Evolutionary conservation across 1,140 invertebrate genomes (phyloP).

Genomic region (Drosophila ohnishii): DNA sequence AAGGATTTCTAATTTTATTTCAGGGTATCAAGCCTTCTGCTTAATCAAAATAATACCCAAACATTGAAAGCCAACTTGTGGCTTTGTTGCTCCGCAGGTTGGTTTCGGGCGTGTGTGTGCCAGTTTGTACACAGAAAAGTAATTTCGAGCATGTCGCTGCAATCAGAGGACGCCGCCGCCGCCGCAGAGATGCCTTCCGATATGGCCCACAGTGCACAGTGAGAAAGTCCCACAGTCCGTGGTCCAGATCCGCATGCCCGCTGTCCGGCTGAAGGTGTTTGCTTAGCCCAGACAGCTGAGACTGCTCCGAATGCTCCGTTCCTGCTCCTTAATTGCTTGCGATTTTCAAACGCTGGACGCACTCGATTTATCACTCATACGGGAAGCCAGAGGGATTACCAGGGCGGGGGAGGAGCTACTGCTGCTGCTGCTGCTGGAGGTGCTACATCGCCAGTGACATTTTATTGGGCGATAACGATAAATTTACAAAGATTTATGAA

Average conservation of each 20-base stretch:
- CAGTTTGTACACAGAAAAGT: constrained; percentile 77
- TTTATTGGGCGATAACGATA: constrained; percentile 81
- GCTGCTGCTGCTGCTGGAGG: constrained; percentile 5
- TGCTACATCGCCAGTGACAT: constrained; percentile 65
- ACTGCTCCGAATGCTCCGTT: constrained; percentile 27
- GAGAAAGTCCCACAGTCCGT: constrained; percentile 27
- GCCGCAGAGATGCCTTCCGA: constrained; percentile 67
- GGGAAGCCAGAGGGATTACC: constrained; percentile 3
- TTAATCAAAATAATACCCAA: background rate
- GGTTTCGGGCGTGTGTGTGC: constrained; percentile 28
- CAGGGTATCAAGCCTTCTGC: constrained; percentile 5
- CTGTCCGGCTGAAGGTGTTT: constrained; percentile 60
- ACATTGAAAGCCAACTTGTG: constrained; percentile 27
- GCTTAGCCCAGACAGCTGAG: constrained; percentile 40
- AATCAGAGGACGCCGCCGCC: constrained; percentile 70
- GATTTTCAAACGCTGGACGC: constrained; percentile 75
- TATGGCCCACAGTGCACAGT: constrained; percentile 47
- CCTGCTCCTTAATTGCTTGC: constrained; percentile 68
- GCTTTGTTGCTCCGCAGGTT: constrained; percentile 19
- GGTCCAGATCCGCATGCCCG: constrained; percentile 8
- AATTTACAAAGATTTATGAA: constrained; percentile 79
- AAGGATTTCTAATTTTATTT: background rate
- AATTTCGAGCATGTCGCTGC: constrained; percentile 78
- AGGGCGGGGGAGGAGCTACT: background rate
- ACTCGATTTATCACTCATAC: constrained; percentile 73